Percentiles rank a stretch among this genome's conserved stretches.
Evolutionary conservation across 2,113 vertebrate genomes (phyloP).

Genomic region (Macroglossus sobrinus): DNA sequence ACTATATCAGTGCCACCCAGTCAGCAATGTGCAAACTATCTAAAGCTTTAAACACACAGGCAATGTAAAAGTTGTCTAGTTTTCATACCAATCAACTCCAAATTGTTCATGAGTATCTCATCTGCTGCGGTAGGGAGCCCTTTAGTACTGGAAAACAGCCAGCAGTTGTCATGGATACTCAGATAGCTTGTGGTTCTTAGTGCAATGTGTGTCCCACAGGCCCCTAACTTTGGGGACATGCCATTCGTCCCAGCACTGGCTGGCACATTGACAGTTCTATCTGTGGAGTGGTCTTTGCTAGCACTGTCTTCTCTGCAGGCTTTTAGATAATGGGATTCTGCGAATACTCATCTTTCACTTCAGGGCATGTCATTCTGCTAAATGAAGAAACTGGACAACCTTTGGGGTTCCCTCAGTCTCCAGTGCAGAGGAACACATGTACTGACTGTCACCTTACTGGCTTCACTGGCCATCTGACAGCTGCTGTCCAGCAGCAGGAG

Average conservation of each 20-base stretch:
- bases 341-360: slow-evolving; percentile 58
- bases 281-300: not conserved
- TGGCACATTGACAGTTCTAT: not conserved
- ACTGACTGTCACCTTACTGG: slow-evolving; percentile 1
- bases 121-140: not conserved
- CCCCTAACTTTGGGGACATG: not conserved
- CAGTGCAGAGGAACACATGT: slow-evolving; percentile 51
- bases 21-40: not conserved
- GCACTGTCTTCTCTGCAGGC: slow-evolving; percentile 8
- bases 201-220: not conserved
- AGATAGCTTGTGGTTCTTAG: not conserved
- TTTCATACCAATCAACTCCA: not conserved
- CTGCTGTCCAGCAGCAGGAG: slow-evolving; percentile 25
- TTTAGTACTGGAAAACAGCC: not conserved
- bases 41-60: not conserved
- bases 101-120: not conserved
- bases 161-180: not conserved
- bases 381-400: slow-evolving; percentile 55
- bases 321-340: not conserved
- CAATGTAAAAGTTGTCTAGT: not conserved
- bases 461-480: slow-evolving; percentile 51
- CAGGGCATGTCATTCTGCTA: slow-evolving; percentile 1
- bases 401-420: slow-evolving; percentile 44
- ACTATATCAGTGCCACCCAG: not conserved
- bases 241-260: not conserved